These are phyloP conservation scores for Hypomesus transpacificus DNA, from an alignment of 2,113 vertebrate species.

Conservation along the genomic window DNA sequence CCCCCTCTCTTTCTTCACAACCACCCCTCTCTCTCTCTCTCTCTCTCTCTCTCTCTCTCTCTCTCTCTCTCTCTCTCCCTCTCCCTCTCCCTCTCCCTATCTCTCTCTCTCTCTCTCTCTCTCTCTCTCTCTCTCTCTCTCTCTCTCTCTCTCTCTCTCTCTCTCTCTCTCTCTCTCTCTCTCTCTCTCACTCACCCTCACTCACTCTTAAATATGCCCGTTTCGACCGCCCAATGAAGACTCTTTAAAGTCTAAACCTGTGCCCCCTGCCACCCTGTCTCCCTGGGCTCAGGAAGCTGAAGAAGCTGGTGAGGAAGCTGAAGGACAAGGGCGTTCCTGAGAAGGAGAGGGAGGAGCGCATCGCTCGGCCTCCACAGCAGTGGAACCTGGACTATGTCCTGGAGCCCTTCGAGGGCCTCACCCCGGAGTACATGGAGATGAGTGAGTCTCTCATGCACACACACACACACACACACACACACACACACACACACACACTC, in stretches of 20 bases:
- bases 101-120: background rate
- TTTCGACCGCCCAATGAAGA: background rate
- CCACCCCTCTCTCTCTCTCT: no score
- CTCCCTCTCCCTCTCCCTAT: background rate
- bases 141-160: background rate
- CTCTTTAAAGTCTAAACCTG: background rate
- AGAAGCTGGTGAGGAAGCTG: conserved; percentile 86
- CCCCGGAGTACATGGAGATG: conserved; percentile 99
- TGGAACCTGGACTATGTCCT: conserved; percentile 90
- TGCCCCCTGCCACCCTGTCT: background rate
- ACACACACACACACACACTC: conserved; percentile 7
- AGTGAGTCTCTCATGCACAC: conserved; percentile 75
- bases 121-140: conserved; percentile 7
- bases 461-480: background rate
- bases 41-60: background rate
- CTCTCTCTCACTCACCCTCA: background rate
- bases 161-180: background rate
- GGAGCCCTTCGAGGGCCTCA: conserved; percentile 90
- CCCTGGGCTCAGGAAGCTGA: conserved; percentile 79
- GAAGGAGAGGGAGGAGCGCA: conserved; percentile 67
- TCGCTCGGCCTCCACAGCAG: conserved; percentile 77
- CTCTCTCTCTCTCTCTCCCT: background rate
- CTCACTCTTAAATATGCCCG: background rate
- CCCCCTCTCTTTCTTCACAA: no score
- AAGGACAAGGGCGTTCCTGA: conserved; percentile 78